Evolutionary conservation across 1,140 invertebrate species (phyloP).

Genomic region (Drosophila varians): DNA sequence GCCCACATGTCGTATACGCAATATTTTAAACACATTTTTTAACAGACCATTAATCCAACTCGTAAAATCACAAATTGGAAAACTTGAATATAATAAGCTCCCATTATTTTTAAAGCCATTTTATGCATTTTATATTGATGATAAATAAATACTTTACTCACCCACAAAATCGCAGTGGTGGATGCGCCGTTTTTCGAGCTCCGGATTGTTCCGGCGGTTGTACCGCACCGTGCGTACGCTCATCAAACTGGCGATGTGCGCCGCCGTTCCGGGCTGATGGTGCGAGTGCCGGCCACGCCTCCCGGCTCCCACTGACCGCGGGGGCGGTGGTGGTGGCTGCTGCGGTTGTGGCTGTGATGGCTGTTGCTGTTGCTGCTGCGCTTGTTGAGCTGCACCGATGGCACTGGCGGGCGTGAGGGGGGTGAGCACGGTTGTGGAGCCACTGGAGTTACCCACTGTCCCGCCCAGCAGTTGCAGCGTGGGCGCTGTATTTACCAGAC

Average conservation of each 20-base stretch:
- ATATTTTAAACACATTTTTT: no score
- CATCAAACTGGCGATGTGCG: slow-evolving; percentile 74
- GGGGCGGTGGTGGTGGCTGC: slow-evolving; percentile 67
- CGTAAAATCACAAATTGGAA: not conserved
- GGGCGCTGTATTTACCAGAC: slow-evolving; percentile 50
- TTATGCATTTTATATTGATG: not conserved
- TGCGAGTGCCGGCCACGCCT: slow-evolving; percentile 64
- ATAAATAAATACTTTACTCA: slow-evolving; percentile 84
- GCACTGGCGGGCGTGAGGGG: slow-evolving; percentile 62
- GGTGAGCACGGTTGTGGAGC: slow-evolving; percentile 62
- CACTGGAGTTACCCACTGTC: slow-evolving; percentile 28
- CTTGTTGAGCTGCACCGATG: slow-evolving; percentile 17
- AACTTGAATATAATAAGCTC: not conserved
- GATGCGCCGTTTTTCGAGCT: slow-evolving; percentile 96
- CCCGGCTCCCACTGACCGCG: slow-evolving; percentile 49
- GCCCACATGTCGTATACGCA: no score
- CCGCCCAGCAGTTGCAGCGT: slow-evolving; percentile 50
- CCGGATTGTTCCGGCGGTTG: slow-evolving; percentile 97
- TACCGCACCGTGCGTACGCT: slow-evolving; percentile 85
- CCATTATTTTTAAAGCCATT: not conserved
- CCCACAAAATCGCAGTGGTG: slow-evolving; percentile 98
- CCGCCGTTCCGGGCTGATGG: slow-evolving; percentile 70
- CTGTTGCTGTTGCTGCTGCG: slow-evolving; percentile 19
- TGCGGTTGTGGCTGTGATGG: slow-evolving; percentile 32
- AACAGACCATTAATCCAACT: not conserved